Percentiles rank a stretch among this genome's conserved stretches.
phyloP scores from a whole-genome alignment of 2,113 vertebrate species.

The Mobula birostris region DNA sequence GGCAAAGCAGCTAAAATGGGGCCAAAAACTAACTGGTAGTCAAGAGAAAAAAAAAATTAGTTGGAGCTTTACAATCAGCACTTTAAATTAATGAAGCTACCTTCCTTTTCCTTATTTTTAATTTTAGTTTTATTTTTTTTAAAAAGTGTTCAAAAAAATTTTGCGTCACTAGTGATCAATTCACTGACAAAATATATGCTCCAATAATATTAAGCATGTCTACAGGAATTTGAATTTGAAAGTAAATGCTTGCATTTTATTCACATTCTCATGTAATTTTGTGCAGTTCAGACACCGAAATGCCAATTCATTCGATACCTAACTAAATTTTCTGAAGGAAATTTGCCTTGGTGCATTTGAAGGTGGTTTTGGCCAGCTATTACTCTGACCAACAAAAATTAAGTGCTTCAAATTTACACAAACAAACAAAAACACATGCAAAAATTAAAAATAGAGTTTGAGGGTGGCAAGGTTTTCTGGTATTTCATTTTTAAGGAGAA shows the following conservation, averaged over 20 bases:
- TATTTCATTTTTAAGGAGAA: slow-evolving; percentile 9
- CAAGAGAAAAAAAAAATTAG: background rate
- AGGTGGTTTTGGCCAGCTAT: background rate
- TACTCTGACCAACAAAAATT: background rate
- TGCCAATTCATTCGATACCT: background rate
- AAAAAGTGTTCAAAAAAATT: too few relatives aligned
- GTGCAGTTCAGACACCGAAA: background rate
- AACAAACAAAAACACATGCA: background rate
- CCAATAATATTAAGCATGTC: background rate
- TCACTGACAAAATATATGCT: background rate
- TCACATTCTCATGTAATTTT: background rate
- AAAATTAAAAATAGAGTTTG: background rate
- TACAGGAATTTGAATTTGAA: background rate
- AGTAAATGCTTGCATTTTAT: too few relatives aligned
- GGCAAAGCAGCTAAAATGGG: background rate
- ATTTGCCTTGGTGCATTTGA: background rate
- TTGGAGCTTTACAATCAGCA: background rate
- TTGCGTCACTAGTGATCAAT: background rate
- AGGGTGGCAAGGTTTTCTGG: background rate
- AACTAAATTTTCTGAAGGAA: background rate
- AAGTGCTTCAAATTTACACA: background rate
- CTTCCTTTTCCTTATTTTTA: background rate
- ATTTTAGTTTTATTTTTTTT: background rate
- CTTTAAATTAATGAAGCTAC: background rate
- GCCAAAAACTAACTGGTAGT: background rate